Conservation (phyloP, 2,113 vertebrate genomes). For the Cnemophilus loriae region DNA sequence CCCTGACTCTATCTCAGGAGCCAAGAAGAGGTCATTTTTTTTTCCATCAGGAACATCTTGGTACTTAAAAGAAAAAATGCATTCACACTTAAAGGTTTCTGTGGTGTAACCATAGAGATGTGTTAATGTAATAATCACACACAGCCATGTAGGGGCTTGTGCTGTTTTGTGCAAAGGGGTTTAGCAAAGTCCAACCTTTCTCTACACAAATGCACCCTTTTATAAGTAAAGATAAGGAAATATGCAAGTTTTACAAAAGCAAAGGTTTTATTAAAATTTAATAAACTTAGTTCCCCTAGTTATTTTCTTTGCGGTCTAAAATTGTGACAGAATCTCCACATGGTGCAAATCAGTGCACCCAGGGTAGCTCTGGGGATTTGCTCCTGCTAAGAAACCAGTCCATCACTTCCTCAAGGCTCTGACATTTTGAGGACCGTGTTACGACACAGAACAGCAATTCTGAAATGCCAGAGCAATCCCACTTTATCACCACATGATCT, state of each 20-base stretch:
- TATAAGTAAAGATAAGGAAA: neutral
- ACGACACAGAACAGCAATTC: neutral
- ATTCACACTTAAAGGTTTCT: constrained; percentile 63
- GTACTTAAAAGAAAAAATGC: constrained; percentile 59
- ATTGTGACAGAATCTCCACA: neutral
- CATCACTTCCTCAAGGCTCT: neutral
- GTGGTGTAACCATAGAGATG: constrained; percentile 65
- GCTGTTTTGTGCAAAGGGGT: constrained; percentile 15
- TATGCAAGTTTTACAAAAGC: neutral
- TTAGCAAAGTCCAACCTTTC: constrained; percentile 7
- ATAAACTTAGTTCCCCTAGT: neutral
- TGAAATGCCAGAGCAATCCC: constrained; percentile 15
- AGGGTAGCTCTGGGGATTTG: neutral
- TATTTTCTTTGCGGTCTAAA: neutral
- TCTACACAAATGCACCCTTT: neutral
- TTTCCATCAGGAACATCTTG: constrained; percentile 58
- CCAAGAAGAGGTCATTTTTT: constrained; percentile 57
- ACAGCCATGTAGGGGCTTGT: constrained; percentile 46
- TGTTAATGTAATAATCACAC: constrained; percentile 66
- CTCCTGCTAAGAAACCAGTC: neutral
- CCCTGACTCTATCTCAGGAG: constrained; percentile 52
- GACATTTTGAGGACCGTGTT: neutral
- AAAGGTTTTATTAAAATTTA: neutral
- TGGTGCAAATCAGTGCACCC: neutral
- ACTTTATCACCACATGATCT: neutral